Evolutionary conservation across 1,140 invertebrate species (phyloP).

Genomic region (Oreohelix idahoensis): DNA sequence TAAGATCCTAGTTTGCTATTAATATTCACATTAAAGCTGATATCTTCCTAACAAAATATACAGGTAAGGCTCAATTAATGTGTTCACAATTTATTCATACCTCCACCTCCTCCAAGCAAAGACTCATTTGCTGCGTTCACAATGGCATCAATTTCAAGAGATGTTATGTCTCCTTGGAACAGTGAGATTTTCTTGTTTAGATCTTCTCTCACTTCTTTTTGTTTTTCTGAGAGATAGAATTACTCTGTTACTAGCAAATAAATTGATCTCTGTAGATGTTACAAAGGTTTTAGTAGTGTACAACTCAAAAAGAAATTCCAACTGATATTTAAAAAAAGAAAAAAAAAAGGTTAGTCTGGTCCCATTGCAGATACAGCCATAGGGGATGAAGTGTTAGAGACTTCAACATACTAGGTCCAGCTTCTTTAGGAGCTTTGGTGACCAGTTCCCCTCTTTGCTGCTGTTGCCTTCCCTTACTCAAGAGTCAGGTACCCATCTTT

Average conservation of each 20-base stretch:
- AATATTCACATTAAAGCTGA: too few relatives aligned
- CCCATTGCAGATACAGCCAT: background rate
- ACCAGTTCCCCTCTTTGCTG: too few relatives aligned
- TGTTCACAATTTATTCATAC: constrained; percentile 49
- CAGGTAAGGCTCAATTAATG: too few relatives aligned
- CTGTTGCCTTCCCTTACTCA: too few relatives aligned
- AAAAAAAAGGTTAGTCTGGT: background rate
- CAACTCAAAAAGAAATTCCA: background rate
- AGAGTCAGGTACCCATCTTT: too few relatives aligned
- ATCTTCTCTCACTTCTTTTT: constrained; percentile 45
- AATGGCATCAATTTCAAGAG: constrained; percentile 89
- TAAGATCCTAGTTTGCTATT: too few relatives aligned
- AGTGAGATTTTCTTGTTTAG: constrained; percentile 68
- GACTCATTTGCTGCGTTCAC: constrained; percentile 91
- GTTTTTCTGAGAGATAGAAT: background rate
- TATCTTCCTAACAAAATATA: too few relatives aligned
- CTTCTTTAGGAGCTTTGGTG: too few relatives aligned
- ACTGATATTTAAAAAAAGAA: background rate
- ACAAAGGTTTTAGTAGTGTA: background rate
- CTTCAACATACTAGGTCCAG: background rate
- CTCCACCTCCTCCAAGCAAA: constrained; percentile 86
- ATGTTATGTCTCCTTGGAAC: constrained; percentile 86
- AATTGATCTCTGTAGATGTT: too few relatives aligned
- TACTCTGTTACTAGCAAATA: background rate
- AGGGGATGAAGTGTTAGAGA: too few relatives aligned